Conservation (phyloP, 2,888 invertebrate genomes). For the Tetragonula carbonaria region DNA sequence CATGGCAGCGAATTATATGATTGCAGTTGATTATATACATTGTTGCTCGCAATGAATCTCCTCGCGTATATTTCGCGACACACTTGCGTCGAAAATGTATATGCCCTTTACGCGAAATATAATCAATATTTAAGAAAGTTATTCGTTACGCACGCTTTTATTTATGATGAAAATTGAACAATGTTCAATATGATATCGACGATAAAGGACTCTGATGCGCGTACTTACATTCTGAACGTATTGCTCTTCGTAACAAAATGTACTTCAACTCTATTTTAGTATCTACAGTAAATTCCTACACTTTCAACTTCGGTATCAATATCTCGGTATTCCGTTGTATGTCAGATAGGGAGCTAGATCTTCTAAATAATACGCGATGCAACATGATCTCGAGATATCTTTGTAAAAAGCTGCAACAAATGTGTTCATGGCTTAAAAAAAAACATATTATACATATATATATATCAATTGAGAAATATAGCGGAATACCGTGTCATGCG, state of each 20-base stretch:
- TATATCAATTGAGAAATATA: constrained; percentile 11
- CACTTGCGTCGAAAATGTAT: constrained; percentile 17
- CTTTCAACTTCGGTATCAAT: not conserved
- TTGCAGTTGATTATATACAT: constrained; percentile 41
- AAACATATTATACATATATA: not conserved
- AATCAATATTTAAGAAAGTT: constrained; percentile 17
- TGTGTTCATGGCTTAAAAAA: constrained; percentile 4
- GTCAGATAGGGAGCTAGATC: constrained; percentile 6
- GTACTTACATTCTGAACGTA: not conserved
- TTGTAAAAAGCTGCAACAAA: constrained; percentile 27
- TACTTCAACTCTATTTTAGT: not conserved
- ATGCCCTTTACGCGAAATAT: constrained; percentile 24
- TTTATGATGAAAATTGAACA: constrained; percentile 24
- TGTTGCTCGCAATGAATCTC: constrained; percentile 30
- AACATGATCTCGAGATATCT: not conserved
- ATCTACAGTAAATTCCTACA: not conserved
- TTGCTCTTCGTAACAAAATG: constrained; percentile 1
- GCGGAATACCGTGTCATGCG: not conserved
- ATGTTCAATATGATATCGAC: not conserved
- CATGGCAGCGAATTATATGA: constrained; percentile 58
- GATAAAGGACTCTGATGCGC: not conserved
- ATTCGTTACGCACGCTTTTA: constrained; percentile 28
- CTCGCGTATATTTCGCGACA: constrained; percentile 12
- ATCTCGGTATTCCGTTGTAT: not conserved
- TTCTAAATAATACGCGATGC: not conserved